Base-by-base conservation (phyloP, 2,113 vertebrate species). In the Lagenorhynchus albirostris region DNA sequence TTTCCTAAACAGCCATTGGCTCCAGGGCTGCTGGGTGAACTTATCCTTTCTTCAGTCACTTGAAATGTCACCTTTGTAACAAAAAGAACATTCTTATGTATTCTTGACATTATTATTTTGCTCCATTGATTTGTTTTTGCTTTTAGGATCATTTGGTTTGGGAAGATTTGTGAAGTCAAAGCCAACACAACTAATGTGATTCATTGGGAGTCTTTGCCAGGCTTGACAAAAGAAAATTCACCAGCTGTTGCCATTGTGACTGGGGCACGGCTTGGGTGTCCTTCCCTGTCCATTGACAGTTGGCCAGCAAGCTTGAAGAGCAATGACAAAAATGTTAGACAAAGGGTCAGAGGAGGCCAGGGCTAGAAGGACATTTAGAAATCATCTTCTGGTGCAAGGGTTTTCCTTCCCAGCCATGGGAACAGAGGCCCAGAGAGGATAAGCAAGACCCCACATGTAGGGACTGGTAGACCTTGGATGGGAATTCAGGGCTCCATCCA, bases 21-120 rank as follows among this genome's bases (percentile, higher is more conserved):
- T 36, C 33, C 38, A 87, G 58, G 76, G 84, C 13, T 88, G 15
- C 58, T 36, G 12, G 53, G n/a, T 71, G 50, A 89, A 76, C 44
- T 80, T 36, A 71, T 81, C 33, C 11, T 89, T 95, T 70, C 62
- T 86, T 89, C 33, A n/a, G 26, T 76, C 83, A 70, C 70, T 65
- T 88, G 94, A 90, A 94, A 81, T 85, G 84, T 95, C 93, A 90
- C 58, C 91, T 97, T 80, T 93, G 60, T 80, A 53, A 96, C 92
- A 85, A 67, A 55, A 95, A 95, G 80, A 74, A 31, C 44, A 92
- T 95, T 84, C 41, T 65, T 68, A 31, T 41, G 58, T 94, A 83
- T 93, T 87, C 60, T 77, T 73, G 53, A 81, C 68, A 87, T 91
- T 76, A 26, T 62, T 62, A 77, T 93, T 85, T 93, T 83, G 31